These are phyloP conservation scores for Eulemur mongoz DNA, from an alignment of 2,797 vertebrate genomes.

Conservation along the genomic window DNA sequence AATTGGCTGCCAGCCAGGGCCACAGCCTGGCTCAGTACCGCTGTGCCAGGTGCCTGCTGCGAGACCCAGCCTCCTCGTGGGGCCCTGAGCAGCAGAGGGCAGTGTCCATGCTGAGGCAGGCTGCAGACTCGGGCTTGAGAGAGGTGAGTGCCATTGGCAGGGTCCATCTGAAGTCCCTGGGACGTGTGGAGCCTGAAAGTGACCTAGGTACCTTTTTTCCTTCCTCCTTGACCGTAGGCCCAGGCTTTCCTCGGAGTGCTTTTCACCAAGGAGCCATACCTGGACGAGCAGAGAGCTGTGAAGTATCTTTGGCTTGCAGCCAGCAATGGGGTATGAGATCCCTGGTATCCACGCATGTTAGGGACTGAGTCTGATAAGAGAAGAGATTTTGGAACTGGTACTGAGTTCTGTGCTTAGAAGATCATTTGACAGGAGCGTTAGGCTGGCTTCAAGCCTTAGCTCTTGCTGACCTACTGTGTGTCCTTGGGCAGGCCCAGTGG, in stretches of 20 bases:
- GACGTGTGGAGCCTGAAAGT: not conserved
- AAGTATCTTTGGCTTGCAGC: constrained; percentile 93
- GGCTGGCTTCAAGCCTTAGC: not conserved
- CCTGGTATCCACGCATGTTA: not conserved
- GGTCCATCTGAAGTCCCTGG: not conserved
- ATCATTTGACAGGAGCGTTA: not conserved
- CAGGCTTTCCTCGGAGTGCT: constrained; percentile 93
- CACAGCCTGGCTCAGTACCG: constrained; percentile 94
- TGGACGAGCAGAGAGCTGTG: constrained; percentile 86
- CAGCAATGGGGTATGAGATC: constrained; percentile 87
- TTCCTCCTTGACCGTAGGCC: constrained; percentile 86
- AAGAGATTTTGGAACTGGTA: not conserved
- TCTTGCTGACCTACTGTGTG: not conserved
- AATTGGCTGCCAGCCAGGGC: constrained; percentile 87
- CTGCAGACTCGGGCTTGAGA: constrained; percentile 88
- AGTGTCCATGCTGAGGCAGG: constrained; percentile 87
- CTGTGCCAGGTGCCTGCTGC: constrained; percentile 90
- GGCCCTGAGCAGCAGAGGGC: constrained; percentile 81
- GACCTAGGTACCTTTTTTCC: not conserved
- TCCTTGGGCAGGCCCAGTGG: not conserved
- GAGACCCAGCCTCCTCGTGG: constrained; percentile 79
- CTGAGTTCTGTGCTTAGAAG: not conserved
- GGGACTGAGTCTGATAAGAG: not conserved
- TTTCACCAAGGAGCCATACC: constrained; percentile 86
- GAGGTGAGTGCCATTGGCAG: constrained; percentile 85